These are phyloP conservation scores for Hydrochoerus hydrochaeris DNA, from an alignment of 2,113 vertebrate species.

Conservation along the genomic window DNA sequence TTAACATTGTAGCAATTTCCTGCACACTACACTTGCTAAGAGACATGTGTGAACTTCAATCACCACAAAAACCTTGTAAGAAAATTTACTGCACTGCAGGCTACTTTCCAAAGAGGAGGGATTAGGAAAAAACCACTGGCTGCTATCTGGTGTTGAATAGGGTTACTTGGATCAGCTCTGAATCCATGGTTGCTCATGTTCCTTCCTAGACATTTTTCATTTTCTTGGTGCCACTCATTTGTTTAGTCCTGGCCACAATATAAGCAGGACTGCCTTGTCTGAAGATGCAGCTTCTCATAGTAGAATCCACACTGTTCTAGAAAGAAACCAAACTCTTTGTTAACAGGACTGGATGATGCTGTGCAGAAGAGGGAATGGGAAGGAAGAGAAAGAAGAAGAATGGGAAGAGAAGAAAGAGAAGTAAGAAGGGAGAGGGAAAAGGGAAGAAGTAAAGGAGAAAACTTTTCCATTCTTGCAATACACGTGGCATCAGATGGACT, in stretches of 20 bases:
- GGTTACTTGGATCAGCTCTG: not conserved
- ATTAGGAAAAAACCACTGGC: not conserved
- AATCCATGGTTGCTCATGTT: not conserved
- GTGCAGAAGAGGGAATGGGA: constrained; percentile 78
- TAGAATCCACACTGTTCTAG: constrained; percentile 90
- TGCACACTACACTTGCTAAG: not conserved
- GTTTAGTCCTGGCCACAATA: constrained; percentile 91
- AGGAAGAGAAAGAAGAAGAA: constrained; percentile 46
- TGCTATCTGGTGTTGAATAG: not conserved
- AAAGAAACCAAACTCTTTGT: constrained; percentile 87
- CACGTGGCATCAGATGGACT: constrained; percentile 83
- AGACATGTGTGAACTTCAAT: not conserved
- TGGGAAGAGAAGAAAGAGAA: not conserved
- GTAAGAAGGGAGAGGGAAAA: not conserved
- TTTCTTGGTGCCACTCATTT: constrained; percentile 92
- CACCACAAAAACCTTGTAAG: not conserved
- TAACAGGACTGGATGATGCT: constrained; percentile 78
- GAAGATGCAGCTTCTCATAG: constrained; percentile 94
- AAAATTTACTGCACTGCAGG: not conserved
- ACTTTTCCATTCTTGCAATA: constrained; percentile 78
- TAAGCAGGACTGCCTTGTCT: constrained; percentile 90
- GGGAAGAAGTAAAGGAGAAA: constrained; percentile 22
- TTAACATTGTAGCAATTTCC: not conserved
- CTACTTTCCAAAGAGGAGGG: not conserved
- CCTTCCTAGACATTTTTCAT: constrained; percentile 88